Conservation (phyloP, 2,797 vertebrate genomes). For the Lagocephalus sceleratus region DNA sequence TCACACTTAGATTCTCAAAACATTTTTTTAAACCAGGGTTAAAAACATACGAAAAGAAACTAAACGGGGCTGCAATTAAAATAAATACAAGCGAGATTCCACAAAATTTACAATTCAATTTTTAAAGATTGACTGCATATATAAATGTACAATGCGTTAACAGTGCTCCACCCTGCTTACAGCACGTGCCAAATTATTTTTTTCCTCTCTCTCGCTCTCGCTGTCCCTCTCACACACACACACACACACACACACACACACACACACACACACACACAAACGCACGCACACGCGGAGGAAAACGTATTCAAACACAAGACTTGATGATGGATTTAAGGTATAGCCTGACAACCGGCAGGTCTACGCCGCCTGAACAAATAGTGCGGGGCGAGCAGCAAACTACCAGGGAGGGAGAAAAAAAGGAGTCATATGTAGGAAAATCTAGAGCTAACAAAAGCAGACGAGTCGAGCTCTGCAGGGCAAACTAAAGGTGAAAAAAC, state of each 20-base stretch:
- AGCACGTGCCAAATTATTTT: conserved; percentile 8
- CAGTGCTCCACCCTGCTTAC: background rate
- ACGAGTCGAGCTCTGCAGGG: conserved; percentile 25
- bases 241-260: conserved; percentile 9
- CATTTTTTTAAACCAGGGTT: conserved; percentile 22
- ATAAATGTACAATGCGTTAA: background rate
- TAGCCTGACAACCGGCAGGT: conserved; percentile 2
- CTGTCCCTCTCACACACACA: background rate
- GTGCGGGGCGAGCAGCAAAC: conserved; percentile 13
- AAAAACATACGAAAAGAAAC: conserved; percentile 11
- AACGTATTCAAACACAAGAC: conserved; percentile 1
- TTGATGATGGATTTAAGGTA: conserved; percentile 5
- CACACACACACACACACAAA: conserved; percentile 6
- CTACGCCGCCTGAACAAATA: conserved; percentile 15
- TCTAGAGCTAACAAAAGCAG: conserved; percentile 37
- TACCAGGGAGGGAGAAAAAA: conserved; percentile 7
- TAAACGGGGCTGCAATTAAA: background rate
- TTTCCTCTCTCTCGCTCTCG: background rate
- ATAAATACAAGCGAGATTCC: background rate
- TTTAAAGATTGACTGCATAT: background rate
- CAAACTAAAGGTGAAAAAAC: conserved; percentile 32
- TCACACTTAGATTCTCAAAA: conserved; percentile 38
- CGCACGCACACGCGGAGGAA: conserved; percentile 12
- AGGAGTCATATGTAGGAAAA: conserved; percentile 25
- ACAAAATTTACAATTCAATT: background rate